These are phyloP conservation scores for Onchidella celtica DNA, from an alignment of 2,888 invertebrate genomes.

Conservation along the genomic window DNA sequence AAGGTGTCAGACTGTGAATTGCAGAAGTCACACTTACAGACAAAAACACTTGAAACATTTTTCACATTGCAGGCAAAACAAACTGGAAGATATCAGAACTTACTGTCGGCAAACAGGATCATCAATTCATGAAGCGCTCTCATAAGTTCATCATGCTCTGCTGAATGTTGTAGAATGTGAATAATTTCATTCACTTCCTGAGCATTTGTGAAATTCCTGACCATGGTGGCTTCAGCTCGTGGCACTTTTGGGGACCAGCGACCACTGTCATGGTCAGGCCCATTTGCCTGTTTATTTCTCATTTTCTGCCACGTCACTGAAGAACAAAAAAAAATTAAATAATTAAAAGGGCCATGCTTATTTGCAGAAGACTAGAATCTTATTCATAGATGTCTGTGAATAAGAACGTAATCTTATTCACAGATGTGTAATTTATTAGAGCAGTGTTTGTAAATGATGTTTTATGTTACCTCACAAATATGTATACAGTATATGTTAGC, in stretches of 20 bases:
- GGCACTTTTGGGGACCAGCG: constrained; percentile 51
- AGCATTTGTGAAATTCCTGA: constrained; percentile 43
- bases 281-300: constrained; percentile 24
- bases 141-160: constrained; percentile 50
- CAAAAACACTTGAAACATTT: too few relatives aligned
- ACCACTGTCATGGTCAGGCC: constrained; percentile 46
- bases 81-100: too few relatives aligned
- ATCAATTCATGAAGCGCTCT: constrained; percentile 35
- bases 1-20: too few relatives aligned
- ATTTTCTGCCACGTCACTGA: not conserved
- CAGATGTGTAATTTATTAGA: too few relatives aligned
- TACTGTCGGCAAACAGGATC: too few relatives aligned
- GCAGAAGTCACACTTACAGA: too few relatives aligned
- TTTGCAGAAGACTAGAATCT: not conserved
- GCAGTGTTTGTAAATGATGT: too few relatives aligned
- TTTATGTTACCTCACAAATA: too few relatives aligned
- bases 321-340: not conserved
- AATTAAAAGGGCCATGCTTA: not conserved
- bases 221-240: constrained; percentile 28
- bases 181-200: constrained; percentile 50
- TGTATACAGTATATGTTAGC: too few relatives aligned
- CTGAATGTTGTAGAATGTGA: constrained; percentile 47
- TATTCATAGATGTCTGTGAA: too few relatives aligned
- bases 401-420: not conserved
- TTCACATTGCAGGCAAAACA: too few relatives aligned